These are phyloP conservation scores for Lampris megalopsis DNA, from an alignment of 2,113 vertebrate species.

Conservation along the genomic window DNA sequence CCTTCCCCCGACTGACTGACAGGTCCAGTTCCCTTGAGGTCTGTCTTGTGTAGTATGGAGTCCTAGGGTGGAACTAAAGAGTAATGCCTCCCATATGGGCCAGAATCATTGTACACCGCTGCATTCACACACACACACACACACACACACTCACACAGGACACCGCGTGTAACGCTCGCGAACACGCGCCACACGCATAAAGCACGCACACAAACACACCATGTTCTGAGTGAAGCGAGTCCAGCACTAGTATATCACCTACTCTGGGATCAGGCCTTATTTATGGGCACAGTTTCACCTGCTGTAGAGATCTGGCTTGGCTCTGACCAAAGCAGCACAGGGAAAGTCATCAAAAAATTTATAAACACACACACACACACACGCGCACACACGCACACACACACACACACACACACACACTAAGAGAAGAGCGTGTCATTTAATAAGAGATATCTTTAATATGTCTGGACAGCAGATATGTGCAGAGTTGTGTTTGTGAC, in stretches of 20 bases:
- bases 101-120: conserved; percentile 10
- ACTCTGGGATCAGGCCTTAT: not conserved
- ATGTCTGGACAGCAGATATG: conserved; percentile 57
- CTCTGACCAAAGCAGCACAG: conserved; percentile 1
- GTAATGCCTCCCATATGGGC: conserved; percentile 45
- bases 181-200: conserved; percentile 27
- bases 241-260: not conserved
- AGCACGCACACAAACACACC: conserved; percentile 13
- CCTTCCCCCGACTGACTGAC: conserved; percentile 9
- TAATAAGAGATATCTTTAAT: conserved; percentile 65
- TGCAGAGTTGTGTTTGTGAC: conserved; percentile 39
- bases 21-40: conserved; percentile 1
- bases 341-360: not conserved
- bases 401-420: not conserved
- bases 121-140: conserved; percentile 19
- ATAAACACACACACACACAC: not conserved
- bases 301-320: not conserved
- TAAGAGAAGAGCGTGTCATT: conserved; percentile 11
- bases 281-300: conserved; percentile 1
- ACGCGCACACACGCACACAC: not conserved
- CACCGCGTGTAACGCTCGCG: conserved; percentile 24
- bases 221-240: conserved; percentile 1
- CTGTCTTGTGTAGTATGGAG: not conserved
- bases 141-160: conserved; percentile 14
- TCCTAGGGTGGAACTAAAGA: conserved; percentile 21